phyloP scores from a whole-genome alignment of 2,113 vertebrate genomes.

The Oceanites oceanicus region DNA sequence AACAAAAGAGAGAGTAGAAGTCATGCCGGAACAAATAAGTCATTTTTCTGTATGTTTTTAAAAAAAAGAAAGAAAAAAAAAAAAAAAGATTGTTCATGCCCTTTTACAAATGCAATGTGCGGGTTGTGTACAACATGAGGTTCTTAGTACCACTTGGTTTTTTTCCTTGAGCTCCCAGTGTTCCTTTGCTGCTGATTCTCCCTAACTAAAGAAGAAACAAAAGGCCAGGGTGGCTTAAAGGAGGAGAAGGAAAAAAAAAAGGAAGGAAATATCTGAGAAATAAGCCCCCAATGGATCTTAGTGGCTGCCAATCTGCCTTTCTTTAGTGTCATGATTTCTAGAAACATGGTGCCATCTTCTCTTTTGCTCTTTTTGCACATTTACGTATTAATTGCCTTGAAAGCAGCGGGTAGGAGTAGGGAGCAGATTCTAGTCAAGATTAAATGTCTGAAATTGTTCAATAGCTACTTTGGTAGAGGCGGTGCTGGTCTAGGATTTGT shows the following conservation, averaged over 20 bases:
- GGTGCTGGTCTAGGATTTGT: background rate
- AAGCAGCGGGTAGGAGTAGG: background rate
- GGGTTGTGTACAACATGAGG: background rate
- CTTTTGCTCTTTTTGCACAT: background rate
- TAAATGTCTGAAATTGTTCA: background rate
- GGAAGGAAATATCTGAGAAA: background rate
- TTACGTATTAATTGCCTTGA: background rate
- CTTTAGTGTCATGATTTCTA: background rate
- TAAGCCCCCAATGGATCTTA: background rate
- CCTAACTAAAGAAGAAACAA: background rate
- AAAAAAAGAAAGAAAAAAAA: background rate
- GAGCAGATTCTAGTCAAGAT: background rate
- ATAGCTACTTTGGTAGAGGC: background rate
- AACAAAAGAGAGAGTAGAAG: background rate
- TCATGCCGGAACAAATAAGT: background rate
- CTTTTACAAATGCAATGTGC: background rate
- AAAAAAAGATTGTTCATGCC: background rate
- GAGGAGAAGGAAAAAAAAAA: rapidly evolving
- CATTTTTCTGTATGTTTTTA: background rate
- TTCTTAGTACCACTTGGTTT: background rate
- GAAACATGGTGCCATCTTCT: background rate
- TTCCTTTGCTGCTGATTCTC: background rate
- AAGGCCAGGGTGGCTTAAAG: background rate
- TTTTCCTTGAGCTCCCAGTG: background rate
- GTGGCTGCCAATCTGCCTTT: background rate